Evolutionary conservation across 2,797 vertebrate species (phyloP), one percentile per base, ranked within the genome.

Genomic region (Tangara arthus): DNA sequence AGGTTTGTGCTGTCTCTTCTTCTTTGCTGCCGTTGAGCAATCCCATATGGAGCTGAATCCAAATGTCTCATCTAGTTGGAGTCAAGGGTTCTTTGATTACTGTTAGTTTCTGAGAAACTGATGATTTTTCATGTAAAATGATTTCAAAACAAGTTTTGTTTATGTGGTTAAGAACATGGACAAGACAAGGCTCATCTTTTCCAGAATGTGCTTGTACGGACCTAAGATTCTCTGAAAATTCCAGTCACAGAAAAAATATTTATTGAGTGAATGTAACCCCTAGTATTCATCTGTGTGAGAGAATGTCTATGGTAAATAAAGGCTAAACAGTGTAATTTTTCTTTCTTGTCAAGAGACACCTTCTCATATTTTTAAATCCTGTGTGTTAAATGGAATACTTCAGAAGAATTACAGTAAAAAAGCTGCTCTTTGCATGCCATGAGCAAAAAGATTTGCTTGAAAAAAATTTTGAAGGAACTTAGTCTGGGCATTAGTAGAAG

Each of bases 61-160:
- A 76, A 65, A 47, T 20, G 5, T 24, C 52, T 65, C 0, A 0
- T 12, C 6, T 7, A n/a, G 50, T 1, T 78, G 32, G 27, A 89
- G 30, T 53, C 20, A 44, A 76, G 9, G 9, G 6, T 19, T 61
- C 28, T 52, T 70, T 46, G 13, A 35, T 37, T 20, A 27, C 5
- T 26, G 2, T 28, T n/a, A 30, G 7, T 34, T 78, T 82, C 37
- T 1, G 2, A 55, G 30, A 44, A 53, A 21, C 6, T 5, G 10
- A 50, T 27, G 2, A 3, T 44, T 64, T 80, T 79, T 64, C 49
- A 50, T 4, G 5, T n/a, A 52, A 90, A 86, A 68, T 44, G 19
- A 8, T 90, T 75, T 44, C 34, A 56, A 59, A 94, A 49, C 7
- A 56, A 41, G 3, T 22, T 66, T 28, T 46, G 16, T 32, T 59